A percentile compares a stretch with the other conserved stretches of the same genome.
Conservation (phyloP, 2,888 invertebrate species). For the Synanthedon formicaeformis region DNA sequence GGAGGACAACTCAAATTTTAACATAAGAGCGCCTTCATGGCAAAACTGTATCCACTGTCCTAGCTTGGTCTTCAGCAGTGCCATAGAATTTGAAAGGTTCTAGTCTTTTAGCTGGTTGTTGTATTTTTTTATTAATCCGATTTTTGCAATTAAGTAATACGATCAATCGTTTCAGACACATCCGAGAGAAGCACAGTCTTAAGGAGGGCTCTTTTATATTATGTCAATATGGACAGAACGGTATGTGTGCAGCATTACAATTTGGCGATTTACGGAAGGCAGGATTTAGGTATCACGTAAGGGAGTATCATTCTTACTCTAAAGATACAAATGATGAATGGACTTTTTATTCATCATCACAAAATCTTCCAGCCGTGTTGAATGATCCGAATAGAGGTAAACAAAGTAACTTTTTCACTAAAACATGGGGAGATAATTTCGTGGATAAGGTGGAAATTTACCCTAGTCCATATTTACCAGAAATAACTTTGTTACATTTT, state of each 20-base stretch:
- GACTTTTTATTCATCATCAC: slow-evolving; percentile 91
- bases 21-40: slow-evolving; percentile 62
- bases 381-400: slow-evolving; percentile 95
- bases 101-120: neutral
- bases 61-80: slow-evolving; percentile 65
- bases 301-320: slow-evolving; percentile 71
- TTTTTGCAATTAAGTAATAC: neutral
- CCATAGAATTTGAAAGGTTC: slow-evolving; percentile 74
- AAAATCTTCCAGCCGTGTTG: slow-evolving; percentile 94
- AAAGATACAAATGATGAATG: slow-evolving; percentile 70
- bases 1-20: slow-evolving; percentile 50
- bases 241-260: slow-evolving; percentile 88
- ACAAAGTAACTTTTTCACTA: slow-evolving; percentile 92
- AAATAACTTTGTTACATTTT: slow-evolving; percentile 86
- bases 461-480: slow-evolving; percentile 84
- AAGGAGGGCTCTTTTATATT: slow-evolving; percentile 88
- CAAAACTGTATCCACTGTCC: slow-evolving; percentile 74
- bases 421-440: slow-evolving; percentile 97
- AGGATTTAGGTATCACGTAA: slow-evolving; percentile 89
- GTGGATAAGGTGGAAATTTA: slow-evolving; percentile 84
- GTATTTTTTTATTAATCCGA: too few relatives aligned
- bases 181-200: slow-evolving; percentile 83
- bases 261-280: slow-evolving; percentile 89
- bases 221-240: slow-evolving; percentile 89
- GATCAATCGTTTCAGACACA: slow-evolving; percentile 71